phyloP scores from a whole-genome alignment of 2,797 vertebrate genomes.

The Pangasius krempfi region DNA sequence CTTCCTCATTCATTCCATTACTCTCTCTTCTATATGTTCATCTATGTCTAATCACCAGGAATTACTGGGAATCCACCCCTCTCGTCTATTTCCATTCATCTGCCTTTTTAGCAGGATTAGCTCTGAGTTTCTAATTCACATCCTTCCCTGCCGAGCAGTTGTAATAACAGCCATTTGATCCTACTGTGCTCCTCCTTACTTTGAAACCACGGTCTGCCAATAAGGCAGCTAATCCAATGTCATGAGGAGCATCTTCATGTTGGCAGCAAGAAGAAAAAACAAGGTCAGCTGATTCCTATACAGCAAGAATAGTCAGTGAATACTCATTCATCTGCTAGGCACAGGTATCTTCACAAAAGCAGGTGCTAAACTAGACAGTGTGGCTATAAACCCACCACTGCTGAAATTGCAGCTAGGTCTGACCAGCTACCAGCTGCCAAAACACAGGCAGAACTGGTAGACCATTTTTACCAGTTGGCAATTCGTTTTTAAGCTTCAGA shows the following conservation, averaged over 20 bases:
- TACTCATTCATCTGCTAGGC: not conserved
- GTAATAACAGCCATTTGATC: slow-evolving; percentile 48
- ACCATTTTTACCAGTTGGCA: not conserved
- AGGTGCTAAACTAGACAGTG: too few relatives aligned
- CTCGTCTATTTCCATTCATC: slow-evolving; percentile 30
- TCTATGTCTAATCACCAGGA: not conserved
- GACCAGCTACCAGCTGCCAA: not conserved
- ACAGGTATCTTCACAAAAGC: not conserved
- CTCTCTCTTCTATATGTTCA: not conserved
- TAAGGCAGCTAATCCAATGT: slow-evolving; percentile 72
- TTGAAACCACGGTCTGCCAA: slow-evolving; percentile 64
- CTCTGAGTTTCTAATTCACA: slow-evolving; percentile 39
- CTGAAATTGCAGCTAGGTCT: not conserved
- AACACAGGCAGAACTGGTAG: not conserved
- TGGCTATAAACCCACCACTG: not conserved
- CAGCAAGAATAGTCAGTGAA: slow-evolving; percentile 22
- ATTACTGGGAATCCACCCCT: slow-evolving; percentile 33
- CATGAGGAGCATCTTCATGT: slow-evolving; percentile 72
- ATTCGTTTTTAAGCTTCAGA: not conserved
- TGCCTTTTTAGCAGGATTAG: slow-evolving; percentile 52
- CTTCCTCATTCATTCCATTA: not conserved
- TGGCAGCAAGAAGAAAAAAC: slow-evolving; percentile 62
- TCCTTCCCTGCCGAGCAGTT: slow-evolving; percentile 29
- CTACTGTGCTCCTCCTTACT: slow-evolving; percentile 34
- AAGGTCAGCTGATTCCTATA: slow-evolving; percentile 59